phyloP scores from a whole-genome alignment of 92 coral and sea anemone genomes.

The Bergia sp. region DNA sequence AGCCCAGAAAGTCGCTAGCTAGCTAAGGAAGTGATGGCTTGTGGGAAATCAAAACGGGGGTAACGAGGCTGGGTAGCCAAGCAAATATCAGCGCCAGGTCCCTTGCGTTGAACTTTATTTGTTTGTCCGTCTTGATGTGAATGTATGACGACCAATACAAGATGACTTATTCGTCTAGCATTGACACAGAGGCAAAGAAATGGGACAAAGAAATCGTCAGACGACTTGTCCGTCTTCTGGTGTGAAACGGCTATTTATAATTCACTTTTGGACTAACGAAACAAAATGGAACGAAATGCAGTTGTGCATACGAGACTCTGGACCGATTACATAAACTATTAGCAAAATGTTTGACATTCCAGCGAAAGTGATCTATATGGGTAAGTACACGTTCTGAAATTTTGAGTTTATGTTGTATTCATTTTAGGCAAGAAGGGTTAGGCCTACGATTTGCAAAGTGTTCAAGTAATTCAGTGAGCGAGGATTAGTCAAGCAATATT shows the following conservation, averaged over 20 bases:
- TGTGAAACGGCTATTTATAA: slow-evolving; percentile 12
- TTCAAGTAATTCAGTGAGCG: slow-evolving; percentile 25
- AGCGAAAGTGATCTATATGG: slow-evolving; percentile 12
- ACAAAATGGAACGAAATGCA: slow-evolving; percentile 21
- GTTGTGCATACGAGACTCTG: slow-evolving; percentile 24
- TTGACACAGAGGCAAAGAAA: slow-evolving; percentile 23
- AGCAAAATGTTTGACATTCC: slow-evolving; percentile 1
- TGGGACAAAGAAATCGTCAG: slow-evolving; percentile 20
- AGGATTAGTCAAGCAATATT: slow-evolving; percentile 14
- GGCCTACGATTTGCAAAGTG: slow-evolving; percentile 26
- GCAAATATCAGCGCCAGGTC: slow-evolving; percentile 4
- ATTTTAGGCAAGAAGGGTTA: slow-evolving; percentile 23
- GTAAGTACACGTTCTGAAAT: slow-evolving; percentile 22
- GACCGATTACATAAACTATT: slow-evolving; percentile 21
- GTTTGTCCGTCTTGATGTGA: slow-evolving; percentile 14
- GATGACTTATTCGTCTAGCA: slow-evolving; percentile 14
- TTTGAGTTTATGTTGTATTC: slow-evolving; percentile 22
- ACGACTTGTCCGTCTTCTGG: slow-evolving; percentile 13
- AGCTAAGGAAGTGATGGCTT: slow-evolving; percentile 26
- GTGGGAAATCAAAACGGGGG: neutral
- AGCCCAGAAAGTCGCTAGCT: slow-evolving; percentile 1
- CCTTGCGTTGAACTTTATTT: slow-evolving; percentile 13
- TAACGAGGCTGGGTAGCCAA: slow-evolving; percentile 22
- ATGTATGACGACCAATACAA: slow-evolving; percentile 21
- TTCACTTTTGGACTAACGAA: slow-evolving; percentile 10